Percentiles rank a stretch among this genome's conserved stretches.
Evolutionary conservation across 2,888 invertebrate genomes (phyloP).

Genomic region (Heteromyza rotundicornis): DNA sequence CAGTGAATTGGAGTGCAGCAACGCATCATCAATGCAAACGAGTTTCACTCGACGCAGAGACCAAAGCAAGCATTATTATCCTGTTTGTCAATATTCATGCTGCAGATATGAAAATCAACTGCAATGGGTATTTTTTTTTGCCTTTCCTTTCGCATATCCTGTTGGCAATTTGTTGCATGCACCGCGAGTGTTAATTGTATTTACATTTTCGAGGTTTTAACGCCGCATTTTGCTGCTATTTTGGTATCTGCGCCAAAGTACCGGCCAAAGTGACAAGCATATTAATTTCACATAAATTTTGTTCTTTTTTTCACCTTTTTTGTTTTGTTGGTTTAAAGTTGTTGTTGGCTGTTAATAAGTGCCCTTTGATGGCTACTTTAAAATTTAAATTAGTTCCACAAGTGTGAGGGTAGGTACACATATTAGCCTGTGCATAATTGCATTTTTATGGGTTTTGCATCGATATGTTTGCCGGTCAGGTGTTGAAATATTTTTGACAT

Average conservation of each 20-base stretch:
- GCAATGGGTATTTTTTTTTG: too few relatives aligned
- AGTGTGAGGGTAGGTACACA: neutral
- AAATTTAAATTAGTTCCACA: conserved; percentile 45
- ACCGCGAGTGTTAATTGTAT: conserved; percentile 22
- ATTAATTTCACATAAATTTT: conserved; percentile 6
- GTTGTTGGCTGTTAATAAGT: neutral
- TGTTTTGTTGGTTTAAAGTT: neutral
- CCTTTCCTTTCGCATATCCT: conserved; percentile 22
- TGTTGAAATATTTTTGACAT: neutral
- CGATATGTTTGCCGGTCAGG: neutral
- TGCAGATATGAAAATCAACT: neutral
- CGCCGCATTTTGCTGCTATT: conserved; percentile 23
- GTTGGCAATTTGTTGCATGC: conserved; percentile 46
- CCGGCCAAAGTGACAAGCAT: neutral
- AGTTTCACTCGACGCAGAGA: neutral
- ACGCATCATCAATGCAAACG: neutral
- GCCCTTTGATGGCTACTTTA: conserved; percentile 37
- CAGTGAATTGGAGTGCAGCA: neutral
- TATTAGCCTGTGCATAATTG: neutral
- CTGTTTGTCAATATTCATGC: neutral
- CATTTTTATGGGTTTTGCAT: neutral
- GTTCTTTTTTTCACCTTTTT: neutral
- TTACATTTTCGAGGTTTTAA: conserved; percentile 30
- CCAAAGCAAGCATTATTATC: too few relatives aligned
- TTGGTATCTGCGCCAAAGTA: neutral